These are phyloP conservation scores for Brachypodius melanocephalos DNA, from an alignment of 2,113 vertebrate genomes.

Conservation along the genomic window DNA sequence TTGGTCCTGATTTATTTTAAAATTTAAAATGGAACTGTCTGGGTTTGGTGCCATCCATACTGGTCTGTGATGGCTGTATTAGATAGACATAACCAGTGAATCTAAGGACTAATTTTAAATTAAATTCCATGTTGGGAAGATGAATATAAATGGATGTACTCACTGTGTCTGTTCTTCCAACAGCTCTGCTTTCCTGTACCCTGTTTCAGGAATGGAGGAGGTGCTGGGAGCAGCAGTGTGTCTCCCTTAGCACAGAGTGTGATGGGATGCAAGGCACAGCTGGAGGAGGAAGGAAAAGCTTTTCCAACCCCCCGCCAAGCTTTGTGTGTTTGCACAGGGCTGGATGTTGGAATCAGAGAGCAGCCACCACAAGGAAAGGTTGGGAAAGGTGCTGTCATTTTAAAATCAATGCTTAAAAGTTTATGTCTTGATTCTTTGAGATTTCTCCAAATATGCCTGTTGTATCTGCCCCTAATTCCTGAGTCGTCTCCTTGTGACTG, in stretches of 20 bases:
- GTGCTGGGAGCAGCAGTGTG: not conserved
- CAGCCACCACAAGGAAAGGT: not conserved
- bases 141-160: not conserved
- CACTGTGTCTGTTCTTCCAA: not conserved
- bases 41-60: not conserved
- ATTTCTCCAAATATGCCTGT: rapidly evolving
- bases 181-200: not conserved
- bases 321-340: not conserved
- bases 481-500: not conserved
- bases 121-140: not conserved
- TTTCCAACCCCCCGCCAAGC: not conserved
- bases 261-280: not conserved
- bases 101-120: not conserved
- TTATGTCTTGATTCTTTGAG: not conserved
- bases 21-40: not conserved
- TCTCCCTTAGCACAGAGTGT: not conserved
- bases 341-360: not conserved
- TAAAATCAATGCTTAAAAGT: not conserved
- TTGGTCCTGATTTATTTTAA: not conserved
- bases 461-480: not conserved
- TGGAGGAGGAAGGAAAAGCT: not conserved
- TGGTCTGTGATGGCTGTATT: not conserved
- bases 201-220: not conserved
- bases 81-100: not conserved
- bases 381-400: not conserved